These are phyloP conservation scores for Hylaeus volcanicus DNA, from an alignment of 1,140 invertebrate species.

Conservation along the genomic window DNA sequence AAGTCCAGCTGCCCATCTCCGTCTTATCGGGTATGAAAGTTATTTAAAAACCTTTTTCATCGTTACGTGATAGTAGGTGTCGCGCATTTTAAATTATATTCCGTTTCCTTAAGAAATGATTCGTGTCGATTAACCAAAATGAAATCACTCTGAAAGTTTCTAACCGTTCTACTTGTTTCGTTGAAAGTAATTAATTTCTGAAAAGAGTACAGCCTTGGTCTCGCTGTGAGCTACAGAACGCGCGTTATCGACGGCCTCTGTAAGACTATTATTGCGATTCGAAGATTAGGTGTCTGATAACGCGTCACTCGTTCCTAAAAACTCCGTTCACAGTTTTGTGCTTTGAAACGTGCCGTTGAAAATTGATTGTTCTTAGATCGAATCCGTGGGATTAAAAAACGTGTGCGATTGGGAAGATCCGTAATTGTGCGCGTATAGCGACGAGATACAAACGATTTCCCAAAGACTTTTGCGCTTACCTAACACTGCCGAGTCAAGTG, in stretches of 20 bases:
- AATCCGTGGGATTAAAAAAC: background rate
- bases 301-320: background rate
- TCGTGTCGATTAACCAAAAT: conserved; percentile 4
- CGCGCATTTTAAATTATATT: too few species aligned
- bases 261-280: background rate
- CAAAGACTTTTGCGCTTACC: background rate
- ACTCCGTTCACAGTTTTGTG: background rate
- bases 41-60: too few species aligned
- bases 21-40: too few species aligned
- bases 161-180: conserved; percentile 1
- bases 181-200: background rate
- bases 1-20: too few species aligned
- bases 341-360: background rate
- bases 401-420: too few species aligned
- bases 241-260: background rate
- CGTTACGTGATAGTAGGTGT: too few species aligned
- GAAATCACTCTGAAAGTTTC: background rate
- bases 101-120: too few species aligned
- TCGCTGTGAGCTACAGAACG: background rate
- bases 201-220: background rate
- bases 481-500: background rate
- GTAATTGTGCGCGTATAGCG: background rate
- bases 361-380: background rate
- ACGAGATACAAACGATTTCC: background rate
- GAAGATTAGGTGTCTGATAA: background rate